A percentile compares a stretch with the other conserved stretches of the same genome.
These are phyloP conservation scores for Archocentrus centrarchus DNA, from an alignment of 2,113 vertebrate species.

Conservation along the genomic window DNA sequence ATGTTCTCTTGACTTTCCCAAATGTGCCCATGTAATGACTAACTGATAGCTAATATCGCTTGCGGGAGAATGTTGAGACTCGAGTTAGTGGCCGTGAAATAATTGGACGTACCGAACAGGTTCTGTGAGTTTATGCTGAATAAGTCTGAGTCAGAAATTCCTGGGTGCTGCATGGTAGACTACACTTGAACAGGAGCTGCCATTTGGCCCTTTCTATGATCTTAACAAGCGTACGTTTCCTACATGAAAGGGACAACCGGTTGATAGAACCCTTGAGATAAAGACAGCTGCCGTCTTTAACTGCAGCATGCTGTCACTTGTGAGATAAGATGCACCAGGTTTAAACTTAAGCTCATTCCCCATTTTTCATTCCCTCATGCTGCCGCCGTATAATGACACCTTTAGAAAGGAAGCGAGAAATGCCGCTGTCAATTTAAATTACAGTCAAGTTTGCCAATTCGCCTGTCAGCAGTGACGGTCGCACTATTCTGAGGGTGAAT, in stretches of 20 bases:
- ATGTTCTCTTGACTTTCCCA: conserved; percentile 1
- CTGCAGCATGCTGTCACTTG: neutral
- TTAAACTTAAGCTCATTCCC: neutral
- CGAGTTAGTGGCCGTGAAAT: conserved; percentile 45
- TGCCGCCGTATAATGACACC: neutral
- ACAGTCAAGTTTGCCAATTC: conserved; percentile 5
- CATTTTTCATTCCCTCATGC: neutral
- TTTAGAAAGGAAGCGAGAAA: neutral
- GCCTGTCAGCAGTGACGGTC: neutral
- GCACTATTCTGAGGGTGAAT: conserved; percentile 29
- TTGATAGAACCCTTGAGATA: conserved; percentile 17
- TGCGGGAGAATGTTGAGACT: conserved; percentile 17
- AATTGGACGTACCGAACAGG: conserved; percentile 63
- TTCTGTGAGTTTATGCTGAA: conserved; percentile 50
- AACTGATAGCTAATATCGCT: conserved; percentile 24
- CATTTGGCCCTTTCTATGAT: conserved; percentile 20
- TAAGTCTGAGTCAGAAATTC: conserved; percentile 58
- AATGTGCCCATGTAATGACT: conserved; percentile 27
- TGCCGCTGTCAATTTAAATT: neutral
- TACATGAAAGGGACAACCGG: neutral
- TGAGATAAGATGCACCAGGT: neutral
- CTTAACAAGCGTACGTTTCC: conserved; percentile 34
- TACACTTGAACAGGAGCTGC: conserved; percentile 50
- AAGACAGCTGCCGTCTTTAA: conserved; percentile 8
- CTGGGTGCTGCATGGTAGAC: conserved; percentile 52